Percentiles rank a stretch among this genome's conserved stretches.
These are phyloP conservation scores for Enteromius viviparus DNA, from an alignment of 2,797 vertebrate species.

Conservation along the genomic window DNA sequence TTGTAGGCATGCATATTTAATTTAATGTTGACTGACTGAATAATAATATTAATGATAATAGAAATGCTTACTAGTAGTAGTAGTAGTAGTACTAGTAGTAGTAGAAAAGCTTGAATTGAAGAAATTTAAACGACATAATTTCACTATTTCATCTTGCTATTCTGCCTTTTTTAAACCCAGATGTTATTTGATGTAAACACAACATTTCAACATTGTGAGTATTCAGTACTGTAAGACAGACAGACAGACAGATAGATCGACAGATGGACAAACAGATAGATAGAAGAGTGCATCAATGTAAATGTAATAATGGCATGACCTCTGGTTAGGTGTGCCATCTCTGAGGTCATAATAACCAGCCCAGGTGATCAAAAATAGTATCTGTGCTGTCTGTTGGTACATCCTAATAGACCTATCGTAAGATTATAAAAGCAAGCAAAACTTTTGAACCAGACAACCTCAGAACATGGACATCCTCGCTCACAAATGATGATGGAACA, in stretches of 20 bases:
- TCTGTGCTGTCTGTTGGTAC: neutral
- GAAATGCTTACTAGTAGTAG: neutral
- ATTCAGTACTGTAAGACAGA: too few relatives aligned
- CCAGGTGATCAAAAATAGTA: neutral
- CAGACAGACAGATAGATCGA: too few relatives aligned
- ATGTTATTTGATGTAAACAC: too few relatives aligned
- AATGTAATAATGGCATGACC: slow-evolving; percentile 56
- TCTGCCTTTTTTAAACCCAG: too few relatives aligned
- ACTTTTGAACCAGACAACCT: neutral
- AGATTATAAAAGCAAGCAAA: neutral
- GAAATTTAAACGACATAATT: too few relatives aligned
- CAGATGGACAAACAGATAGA: too few relatives aligned
- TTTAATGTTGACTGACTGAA: neutral
- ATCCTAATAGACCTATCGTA: neutral
- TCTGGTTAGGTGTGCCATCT: slow-evolving; percentile 43
- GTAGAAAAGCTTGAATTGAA: too few relatives aligned
- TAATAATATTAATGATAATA: neutral
- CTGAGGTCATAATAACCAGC: neutral
- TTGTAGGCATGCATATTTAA: neutral
- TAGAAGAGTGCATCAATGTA: slow-evolving; percentile 20
- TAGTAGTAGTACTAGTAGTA: too few relatives aligned
- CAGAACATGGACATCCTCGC: slow-evolving; percentile 8
- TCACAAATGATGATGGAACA: slow-evolving; percentile 51
- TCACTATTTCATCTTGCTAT: too few relatives aligned
- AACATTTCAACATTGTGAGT: too few relatives aligned